Conservation (phyloP, 2,113 vertebrate genomes). For the Polypterus bichir region DNA sequence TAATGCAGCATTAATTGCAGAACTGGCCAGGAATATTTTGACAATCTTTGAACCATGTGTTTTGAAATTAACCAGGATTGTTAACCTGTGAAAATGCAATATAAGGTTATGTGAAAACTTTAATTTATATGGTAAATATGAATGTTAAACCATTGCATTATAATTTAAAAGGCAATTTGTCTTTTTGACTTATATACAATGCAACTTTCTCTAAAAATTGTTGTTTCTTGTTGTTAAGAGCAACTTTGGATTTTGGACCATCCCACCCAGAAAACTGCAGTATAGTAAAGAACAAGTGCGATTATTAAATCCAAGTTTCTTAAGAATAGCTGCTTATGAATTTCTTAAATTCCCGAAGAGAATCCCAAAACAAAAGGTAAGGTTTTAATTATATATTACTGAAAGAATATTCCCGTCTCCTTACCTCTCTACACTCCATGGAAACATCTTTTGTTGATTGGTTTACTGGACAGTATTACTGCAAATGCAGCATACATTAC, state of each 20-base stretch:
- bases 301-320: conserved; percentile 55
- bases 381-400: neutral
- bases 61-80: no score
- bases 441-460: no score
- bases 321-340: conserved; percentile 47
- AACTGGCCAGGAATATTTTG: no score
- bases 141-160: neutral
- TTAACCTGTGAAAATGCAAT: no score
- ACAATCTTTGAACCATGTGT: no score
- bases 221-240: conserved; percentile 32
- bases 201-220: neutral
- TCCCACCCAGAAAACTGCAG: conserved; percentile 52
- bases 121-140: neutral
- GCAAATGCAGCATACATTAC: no score
- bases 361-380: conserved; percentile 50
- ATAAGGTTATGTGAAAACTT: no score
- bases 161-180: neutral
- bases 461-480: no score
- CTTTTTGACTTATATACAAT: conserved; percentile 7
- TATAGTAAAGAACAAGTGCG: conserved; percentile 55
- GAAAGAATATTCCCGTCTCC: no score
- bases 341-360: conserved; percentile 47
- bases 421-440: no score
- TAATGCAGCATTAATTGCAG: no score
- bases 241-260: conserved; percentile 54